These are phyloP conservation scores for Indicator maculatus DNA, from an alignment of 2,113 vertebrate genomes.

Conservation along the genomic window DNA sequence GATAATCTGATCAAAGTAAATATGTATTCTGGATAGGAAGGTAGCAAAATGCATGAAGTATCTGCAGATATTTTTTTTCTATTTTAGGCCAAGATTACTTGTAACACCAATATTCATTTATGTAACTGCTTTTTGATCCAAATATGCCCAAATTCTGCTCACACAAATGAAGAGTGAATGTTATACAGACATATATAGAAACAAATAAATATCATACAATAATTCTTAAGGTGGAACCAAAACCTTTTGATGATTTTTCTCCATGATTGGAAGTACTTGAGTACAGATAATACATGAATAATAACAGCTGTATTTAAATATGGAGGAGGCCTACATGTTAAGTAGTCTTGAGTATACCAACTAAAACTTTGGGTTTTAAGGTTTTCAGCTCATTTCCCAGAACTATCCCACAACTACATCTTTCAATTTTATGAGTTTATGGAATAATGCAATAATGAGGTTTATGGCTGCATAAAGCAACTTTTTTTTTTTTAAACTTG, in stretches of 20 bases:
- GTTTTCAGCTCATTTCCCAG: background rate
- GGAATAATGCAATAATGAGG: background rate
- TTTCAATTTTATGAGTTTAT: background rate
- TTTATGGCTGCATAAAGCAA: background rate
- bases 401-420: background rate
- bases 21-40: background rate
- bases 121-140: background rate
- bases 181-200: background rate
- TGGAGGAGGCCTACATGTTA: background rate
- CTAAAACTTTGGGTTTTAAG: background rate
- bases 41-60: background rate
- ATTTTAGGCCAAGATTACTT: background rate
- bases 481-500: background rate
- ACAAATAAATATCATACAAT: background rate
- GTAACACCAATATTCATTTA: background rate
- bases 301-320: constrained; percentile 6
- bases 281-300: background rate
- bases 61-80: background rate
- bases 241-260: background rate
- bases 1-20: background rate
- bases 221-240: background rate
- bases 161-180: background rate
- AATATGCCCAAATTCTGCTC: background rate
- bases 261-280: background rate
- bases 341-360: background rate